Base-by-base conservation (phyloP, 2,888 invertebrate species). In the Drosophila leonis region DNA sequence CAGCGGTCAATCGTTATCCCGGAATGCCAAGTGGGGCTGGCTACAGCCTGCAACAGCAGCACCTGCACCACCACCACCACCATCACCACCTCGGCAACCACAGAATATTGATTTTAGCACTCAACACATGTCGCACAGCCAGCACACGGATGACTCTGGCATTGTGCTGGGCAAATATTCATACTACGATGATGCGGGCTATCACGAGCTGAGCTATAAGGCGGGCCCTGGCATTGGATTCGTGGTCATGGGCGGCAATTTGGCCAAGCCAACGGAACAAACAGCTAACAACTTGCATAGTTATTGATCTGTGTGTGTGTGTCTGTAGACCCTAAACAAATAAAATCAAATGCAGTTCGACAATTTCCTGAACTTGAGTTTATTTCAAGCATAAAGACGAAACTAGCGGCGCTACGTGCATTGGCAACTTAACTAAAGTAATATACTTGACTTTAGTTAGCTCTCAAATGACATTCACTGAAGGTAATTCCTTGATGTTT, bases 161-260 rank as follows among this genome's bases (percentile, higher is more conserved):
- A 91, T 90, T 74, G 90, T 92, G 42, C 46, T 92, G 92, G 95
- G 95, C 51, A 94, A 94, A 80, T 96, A 96, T 91, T 94, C 95
- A 0, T 96, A 94, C 90, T 93, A 95, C 27, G 96, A 96, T 85
- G 96, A 96, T 80, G 94, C 95, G 4, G 96, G 96, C 0, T 94
- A 95, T n/a, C 96, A 96, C 88, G 95, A 96, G 82, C 95, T 96
- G 0, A 94, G 95, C 64, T 96, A 95, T 91, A 94, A 95, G 72
- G 96, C 96, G n/a, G 96, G 96, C 0, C 94, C 95, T 64, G 95
- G 95, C 80, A 96, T 95, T 0, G 96, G 96, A 0, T 96, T 96
- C 80, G 83, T 91, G 44, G 88, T 92, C 46, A 91, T 92, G 72
- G 92, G 92, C 51, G 93, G 93, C 44, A 92, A 90, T 76, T 88